Conservation (phyloP, 2,888 invertebrate genomes). For the Lampropteryx suffumata region DNA sequence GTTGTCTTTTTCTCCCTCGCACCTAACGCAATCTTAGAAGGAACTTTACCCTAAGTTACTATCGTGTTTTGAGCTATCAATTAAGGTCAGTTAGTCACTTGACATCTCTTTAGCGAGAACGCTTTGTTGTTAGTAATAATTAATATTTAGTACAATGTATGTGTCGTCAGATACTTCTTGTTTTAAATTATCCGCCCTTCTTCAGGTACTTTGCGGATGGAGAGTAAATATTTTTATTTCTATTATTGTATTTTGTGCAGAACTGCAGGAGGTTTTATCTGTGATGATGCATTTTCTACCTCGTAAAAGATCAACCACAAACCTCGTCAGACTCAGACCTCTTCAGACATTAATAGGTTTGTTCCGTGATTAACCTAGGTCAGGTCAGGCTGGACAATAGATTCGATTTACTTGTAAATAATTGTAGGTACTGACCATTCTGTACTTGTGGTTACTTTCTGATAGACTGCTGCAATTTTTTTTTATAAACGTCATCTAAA, state of each 20-base stretch:
- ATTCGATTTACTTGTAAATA: too few species aligned
- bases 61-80: conserved; percentile 18
- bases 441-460: too few species aligned
- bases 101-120: conserved; percentile 19
- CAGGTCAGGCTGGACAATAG: too few species aligned
- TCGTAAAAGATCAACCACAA: too few species aligned
- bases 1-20: conserved; percentile 13
- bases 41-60: conserved; percentile 15
- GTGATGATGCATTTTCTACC: too few species aligned
- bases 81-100: conserved; percentile 27
- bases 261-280: too few species aligned
- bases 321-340: too few species aligned
- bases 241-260: too few species aligned
- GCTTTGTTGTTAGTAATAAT: conserved; percentile 13
- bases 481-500: not conserved
- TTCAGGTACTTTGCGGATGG: conserved; percentile 51
- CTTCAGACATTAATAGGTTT: too few species aligned
- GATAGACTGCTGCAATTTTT: too few species aligned
- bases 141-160: conserved; percentile 36
- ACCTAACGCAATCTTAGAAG: conserved; percentile 10
- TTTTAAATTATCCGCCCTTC: conserved; percentile 38
- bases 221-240: conserved; percentile 40
- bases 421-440: too few species aligned
- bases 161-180: conserved; percentile 40
- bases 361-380: too few species aligned